Evolutionary conservation across 2,113 vertebrate species (phyloP).

Genomic region (Fulmarus glacialis): DNA sequence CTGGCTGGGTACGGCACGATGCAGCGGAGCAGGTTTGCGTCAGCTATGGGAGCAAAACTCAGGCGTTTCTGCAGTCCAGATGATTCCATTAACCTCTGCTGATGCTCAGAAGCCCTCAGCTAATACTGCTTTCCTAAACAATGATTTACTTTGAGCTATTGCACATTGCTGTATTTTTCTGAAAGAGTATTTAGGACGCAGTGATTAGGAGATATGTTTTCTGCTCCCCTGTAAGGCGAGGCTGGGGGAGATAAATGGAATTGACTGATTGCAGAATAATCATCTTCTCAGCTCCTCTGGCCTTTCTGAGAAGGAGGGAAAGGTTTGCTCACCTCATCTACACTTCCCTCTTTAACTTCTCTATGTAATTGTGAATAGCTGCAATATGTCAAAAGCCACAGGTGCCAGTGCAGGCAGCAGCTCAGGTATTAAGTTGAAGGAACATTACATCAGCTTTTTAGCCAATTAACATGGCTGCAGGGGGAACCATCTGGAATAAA

Average conservation of each 20-base stretch:
- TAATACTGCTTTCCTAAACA: not conserved
- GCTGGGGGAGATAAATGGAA: not conserved
- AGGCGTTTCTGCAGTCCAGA: not conserved
- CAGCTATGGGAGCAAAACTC: not conserved
- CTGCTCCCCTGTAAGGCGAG: not conserved
- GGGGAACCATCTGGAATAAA: conserved; percentile 19
- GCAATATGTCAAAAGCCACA: not conserved
- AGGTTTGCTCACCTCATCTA: not conserved
- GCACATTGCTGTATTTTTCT: not conserved
- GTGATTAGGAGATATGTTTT: not conserved
- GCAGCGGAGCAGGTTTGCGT: not conserved
- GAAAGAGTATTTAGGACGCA: not conserved
- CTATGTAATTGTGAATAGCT: not conserved
- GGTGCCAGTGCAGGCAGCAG: not conserved
- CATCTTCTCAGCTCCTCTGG: not conserved
- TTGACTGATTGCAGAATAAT: not conserved
- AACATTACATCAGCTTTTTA: conserved; percentile 11
- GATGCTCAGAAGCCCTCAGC: not conserved
- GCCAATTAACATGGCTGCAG: conserved; percentile 18
- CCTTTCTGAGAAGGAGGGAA: not conserved
- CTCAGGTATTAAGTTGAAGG: conserved; percentile 1
- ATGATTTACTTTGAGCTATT: not conserved
- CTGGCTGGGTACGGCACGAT: fast-evolving
- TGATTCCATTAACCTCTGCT: not conserved
- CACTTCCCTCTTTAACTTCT: not conserved